Percentiles rank a stretch among this genome's conserved stretches.
phyloP scores from a whole-genome alignment of 2,888 invertebrate species.

The Coenonympha glycerion region DNA sequence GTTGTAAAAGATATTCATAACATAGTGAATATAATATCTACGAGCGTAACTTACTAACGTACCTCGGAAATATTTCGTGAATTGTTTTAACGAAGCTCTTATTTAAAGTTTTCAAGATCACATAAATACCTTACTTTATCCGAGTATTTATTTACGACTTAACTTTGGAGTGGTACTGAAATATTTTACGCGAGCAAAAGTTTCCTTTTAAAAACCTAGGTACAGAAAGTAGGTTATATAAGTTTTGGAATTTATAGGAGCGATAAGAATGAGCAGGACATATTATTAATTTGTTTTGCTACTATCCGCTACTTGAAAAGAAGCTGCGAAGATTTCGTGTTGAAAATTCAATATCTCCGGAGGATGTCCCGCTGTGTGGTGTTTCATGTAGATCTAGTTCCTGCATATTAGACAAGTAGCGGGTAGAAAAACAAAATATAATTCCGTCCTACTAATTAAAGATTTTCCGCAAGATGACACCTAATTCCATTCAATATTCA shows the following conservation, averaged over 20 bases:
- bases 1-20: background rate
- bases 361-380: no score
- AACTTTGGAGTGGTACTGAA: slow-evolving; percentile 5
- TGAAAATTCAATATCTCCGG: no score
- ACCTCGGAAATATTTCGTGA: background rate
- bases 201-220: background rate
- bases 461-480: no score
- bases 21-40: background rate
- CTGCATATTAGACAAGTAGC: no score
- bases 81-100: slow-evolving; percentile 1
- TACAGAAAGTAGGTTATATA: slow-evolving; percentile 8
- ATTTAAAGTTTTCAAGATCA: slow-evolving; percentile 6
- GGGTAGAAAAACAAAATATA: no score
- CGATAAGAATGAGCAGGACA: no score
- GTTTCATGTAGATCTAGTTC: no score
- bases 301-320: no score
- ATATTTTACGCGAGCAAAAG: slow-evolving; percentile 12
- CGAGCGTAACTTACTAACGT: background rate
- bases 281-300: no score
- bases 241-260: slow-evolving; percentile 20
- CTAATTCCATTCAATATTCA: no score
- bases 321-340: no score
- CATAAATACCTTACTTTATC: slow-evolving; percentile 8
- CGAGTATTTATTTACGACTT: slow-evolving; percentile 14
- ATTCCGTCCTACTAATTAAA: no score